Conservation (phyloP, 2,113 vertebrate species). For the Phaetusa simplex region DNA sequence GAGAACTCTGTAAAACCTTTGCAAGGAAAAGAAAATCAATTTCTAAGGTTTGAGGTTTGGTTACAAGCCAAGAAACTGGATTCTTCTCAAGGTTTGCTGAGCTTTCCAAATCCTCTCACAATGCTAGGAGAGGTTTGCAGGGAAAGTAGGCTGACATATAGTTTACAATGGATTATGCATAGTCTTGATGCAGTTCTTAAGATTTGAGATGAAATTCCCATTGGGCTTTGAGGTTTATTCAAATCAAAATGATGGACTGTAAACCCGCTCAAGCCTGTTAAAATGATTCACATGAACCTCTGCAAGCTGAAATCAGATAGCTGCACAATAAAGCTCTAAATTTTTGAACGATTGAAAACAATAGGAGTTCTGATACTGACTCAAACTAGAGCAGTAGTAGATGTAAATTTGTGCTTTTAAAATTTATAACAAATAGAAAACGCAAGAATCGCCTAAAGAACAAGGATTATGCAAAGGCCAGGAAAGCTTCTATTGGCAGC, state of each 20-base stretch:
- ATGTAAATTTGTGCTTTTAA: neutral
- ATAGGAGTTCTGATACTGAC: neutral
- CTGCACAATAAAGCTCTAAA: neutral
- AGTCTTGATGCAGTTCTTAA: constrained; percentile 20
- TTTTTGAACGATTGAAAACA: neutral
- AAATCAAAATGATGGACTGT: constrained; percentile 33
- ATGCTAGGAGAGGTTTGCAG: neutral
- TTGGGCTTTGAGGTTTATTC: constrained; percentile 40
- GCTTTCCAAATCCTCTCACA: constrained; percentile 51
- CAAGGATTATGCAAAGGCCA: neutral
- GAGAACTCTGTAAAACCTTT: constrained; percentile 12
- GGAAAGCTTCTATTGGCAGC: neutral
- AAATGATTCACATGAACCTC: neutral
- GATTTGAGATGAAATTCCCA: constrained; percentile 17
- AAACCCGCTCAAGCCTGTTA: neutral
- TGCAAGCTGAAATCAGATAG: neutral
- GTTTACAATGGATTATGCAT: constrained; percentile 32
- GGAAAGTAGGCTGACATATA: neutral
- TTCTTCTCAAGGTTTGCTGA: constrained; percentile 38
- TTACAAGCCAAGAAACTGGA: constrained; percentile 40
- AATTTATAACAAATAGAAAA: neutral
- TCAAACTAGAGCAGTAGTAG: neutral
- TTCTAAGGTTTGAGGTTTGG: constrained; percentile 48
- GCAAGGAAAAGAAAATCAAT: constrained; percentile 24
- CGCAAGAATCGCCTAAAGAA: neutral